A percentile compares a stretch with the other conserved stretches of the same genome.
Conservation (phyloP, 1,140 invertebrate genomes). For the Tetragonula clypearis region DNA sequence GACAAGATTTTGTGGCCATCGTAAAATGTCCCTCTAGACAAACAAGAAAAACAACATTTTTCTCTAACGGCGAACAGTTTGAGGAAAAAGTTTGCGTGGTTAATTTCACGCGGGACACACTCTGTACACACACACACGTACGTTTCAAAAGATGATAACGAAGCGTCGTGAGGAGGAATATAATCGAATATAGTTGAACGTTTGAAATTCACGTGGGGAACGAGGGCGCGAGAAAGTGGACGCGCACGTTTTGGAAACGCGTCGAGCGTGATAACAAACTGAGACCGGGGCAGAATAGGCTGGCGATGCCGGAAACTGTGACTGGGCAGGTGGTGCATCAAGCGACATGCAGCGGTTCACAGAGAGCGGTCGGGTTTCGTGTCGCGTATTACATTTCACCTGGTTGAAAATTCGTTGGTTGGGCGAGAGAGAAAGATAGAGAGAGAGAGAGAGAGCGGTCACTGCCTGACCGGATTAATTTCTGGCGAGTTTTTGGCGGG, state of each 20-base stretch:
- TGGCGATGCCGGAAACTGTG: neutral
- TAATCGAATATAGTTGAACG: neutral
- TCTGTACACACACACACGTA: too few relatives aligned
- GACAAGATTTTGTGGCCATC: too few relatives aligned
- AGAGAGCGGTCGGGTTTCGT: neutral
- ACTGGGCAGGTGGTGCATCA: neutral
- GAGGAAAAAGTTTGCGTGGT: too few relatives aligned
- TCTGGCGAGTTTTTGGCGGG: neutral
- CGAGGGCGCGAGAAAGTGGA: neutral
- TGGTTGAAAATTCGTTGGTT: constrained; percentile 3
- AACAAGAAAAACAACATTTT: too few relatives aligned
- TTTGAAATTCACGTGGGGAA: neutral
- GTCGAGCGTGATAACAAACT: neutral
- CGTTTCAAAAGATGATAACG: neutral
- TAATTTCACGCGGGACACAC: too few relatives aligned
- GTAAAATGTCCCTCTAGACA: too few relatives aligned
- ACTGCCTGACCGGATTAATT: constrained; percentile 4
- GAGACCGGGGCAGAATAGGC: neutral
- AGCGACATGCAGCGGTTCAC: neutral
- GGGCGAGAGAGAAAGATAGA: too few relatives aligned
- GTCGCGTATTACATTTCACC: constrained; percentile 6
- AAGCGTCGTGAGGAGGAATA: neutral
- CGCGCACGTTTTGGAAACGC: neutral
- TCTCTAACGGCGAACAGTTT: too few relatives aligned
- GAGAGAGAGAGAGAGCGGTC: too few relatives aligned